These are phyloP conservation scores for Ptiloglossa arizonensis DNA, from an alignment of 1,140 invertebrate species.

Conservation along the genomic window DNA sequence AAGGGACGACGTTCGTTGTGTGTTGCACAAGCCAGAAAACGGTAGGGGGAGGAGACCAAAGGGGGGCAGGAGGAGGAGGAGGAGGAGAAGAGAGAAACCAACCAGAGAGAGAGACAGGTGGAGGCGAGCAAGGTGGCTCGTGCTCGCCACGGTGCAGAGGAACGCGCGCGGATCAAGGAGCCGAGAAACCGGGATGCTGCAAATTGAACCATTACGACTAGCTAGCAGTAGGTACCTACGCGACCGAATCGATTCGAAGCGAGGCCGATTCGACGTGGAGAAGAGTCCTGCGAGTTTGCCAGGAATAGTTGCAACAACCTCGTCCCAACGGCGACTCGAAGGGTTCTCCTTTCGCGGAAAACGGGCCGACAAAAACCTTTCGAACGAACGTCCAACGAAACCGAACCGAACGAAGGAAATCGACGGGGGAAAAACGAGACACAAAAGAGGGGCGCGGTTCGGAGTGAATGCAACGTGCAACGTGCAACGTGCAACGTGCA, in stretches of 20 bases:
- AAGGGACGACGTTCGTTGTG: slow-evolving; percentile 36
- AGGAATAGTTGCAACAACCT: slow-evolving; percentile 51
- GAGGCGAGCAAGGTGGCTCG: slow-evolving; percentile 39
- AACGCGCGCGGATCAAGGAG: slow-evolving; percentile 25
- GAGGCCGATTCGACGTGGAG: too few relatives aligned
- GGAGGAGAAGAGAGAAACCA: background rate
- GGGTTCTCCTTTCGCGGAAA: slow-evolving; percentile 27
- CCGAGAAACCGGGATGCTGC: slow-evolving; percentile 54
- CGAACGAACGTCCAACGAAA: background rate
- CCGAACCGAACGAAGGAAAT: slow-evolving; percentile 30
- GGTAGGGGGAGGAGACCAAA: too few relatives aligned
- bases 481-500: too few relatives aligned
- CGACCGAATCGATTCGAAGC: slow-evolving; percentile 55
- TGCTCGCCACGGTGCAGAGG: slow-evolving; percentile 45
- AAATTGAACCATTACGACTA: slow-evolving; percentile 69
- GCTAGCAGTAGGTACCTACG: slow-evolving; percentile 23
- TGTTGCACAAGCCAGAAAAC: slow-evolving; percentile 28
- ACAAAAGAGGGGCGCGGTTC: background rate
- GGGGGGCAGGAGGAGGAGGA: background rate
- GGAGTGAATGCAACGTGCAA: too few relatives aligned
- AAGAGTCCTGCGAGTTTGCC: background rate
- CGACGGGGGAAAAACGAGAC: slow-evolving; percentile 7
- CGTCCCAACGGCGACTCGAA: slow-evolving; percentile 1
- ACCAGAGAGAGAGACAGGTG: slow-evolving; percentile 18
- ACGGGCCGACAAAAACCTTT: slow-evolving; percentile 29